phyloP scores from a whole-genome alignment of 2,888 invertebrate genomes.

The Cheilosia soror region DNA sequence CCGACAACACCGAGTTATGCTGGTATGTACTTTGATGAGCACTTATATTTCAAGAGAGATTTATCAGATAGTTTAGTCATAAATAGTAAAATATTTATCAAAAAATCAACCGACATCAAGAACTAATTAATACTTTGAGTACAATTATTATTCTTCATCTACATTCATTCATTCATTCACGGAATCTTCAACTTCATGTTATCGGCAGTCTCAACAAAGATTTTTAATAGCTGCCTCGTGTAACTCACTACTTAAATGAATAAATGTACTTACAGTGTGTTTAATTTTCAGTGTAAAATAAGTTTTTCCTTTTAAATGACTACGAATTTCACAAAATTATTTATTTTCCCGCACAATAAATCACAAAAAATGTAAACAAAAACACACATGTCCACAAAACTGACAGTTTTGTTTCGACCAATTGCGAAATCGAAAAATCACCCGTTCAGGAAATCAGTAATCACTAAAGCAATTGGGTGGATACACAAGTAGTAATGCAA shows the following conservation, averaged over 20 bases:
- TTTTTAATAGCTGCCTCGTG: background rate
- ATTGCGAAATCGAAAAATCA: background rate
- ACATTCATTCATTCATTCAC: no score
- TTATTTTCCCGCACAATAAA: constrained; percentile 20
- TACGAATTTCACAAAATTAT: background rate
- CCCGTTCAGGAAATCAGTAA: background rate
- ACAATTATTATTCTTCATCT: no score
- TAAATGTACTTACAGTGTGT: background rate
- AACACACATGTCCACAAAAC: constrained; percentile 1
- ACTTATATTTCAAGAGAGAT: no score
- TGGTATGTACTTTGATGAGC: no score
- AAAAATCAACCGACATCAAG: no score
- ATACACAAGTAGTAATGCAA: no score
- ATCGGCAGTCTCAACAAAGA: background rate
- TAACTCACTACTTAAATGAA: background rate
- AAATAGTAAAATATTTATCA: no score
- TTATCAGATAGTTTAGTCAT: no score
- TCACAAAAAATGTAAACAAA: constrained; percentile 25
- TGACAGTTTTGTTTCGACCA: constrained; percentile 2
- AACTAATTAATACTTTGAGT: no score
- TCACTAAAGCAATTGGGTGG: background rate
- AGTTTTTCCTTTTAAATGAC: background rate
- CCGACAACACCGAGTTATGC: no score
- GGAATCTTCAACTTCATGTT: no score
- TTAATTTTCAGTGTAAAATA: background rate